Conservation (phyloP, 2,113 vertebrate species). For the Probosciger aterrimus region DNA sequence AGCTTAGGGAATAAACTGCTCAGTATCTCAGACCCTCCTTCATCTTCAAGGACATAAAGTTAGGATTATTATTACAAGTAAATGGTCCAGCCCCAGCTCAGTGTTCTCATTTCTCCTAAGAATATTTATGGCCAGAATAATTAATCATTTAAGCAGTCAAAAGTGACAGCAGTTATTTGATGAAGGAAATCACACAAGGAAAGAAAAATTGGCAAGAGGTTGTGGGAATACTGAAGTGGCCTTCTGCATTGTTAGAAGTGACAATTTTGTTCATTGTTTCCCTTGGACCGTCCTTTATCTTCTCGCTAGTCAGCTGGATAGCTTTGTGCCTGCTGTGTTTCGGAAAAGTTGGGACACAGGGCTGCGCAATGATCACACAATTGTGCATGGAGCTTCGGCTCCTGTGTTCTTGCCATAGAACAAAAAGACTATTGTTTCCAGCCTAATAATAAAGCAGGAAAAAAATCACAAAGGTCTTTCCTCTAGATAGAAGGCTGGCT, state of each 20-base stretch:
- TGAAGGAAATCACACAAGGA: neutral
- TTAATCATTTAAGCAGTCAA: constrained; percentile 9
- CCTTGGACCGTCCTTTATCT: constrained; percentile 21
- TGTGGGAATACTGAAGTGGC: constrained; percentile 37
- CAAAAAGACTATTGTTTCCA: constrained; percentile 76
- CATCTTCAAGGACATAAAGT: neutral
- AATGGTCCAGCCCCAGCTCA: neutral
- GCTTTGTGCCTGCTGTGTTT: constrained; percentile 10
- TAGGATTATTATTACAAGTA: neutral
- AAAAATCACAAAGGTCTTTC: constrained; percentile 67
- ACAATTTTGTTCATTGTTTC: constrained; percentile 36
- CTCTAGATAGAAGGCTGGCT: constrained; percentile 70
- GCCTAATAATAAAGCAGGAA: constrained; percentile 60
- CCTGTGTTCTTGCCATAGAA: constrained; percentile 48
- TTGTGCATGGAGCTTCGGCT: constrained; percentile 67
- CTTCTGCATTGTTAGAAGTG: constrained; percentile 19
- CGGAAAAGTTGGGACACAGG: constrained; percentile 57
- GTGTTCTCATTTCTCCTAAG: constrained; percentile 3
- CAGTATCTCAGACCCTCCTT: neutral
- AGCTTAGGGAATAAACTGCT: neutral
- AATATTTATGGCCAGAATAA: constrained; percentile 25
- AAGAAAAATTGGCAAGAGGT: constrained; percentile 10
- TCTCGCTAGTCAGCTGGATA: constrained; percentile 13
- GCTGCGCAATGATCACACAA: constrained; percentile 69
- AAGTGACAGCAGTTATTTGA: constrained; percentile 34